Percentiles rank a stretch among this genome's conserved stretches.
Conservation (phyloP, 2,797 vertebrate genomes). For the Crocidura indochinensis region DNA sequence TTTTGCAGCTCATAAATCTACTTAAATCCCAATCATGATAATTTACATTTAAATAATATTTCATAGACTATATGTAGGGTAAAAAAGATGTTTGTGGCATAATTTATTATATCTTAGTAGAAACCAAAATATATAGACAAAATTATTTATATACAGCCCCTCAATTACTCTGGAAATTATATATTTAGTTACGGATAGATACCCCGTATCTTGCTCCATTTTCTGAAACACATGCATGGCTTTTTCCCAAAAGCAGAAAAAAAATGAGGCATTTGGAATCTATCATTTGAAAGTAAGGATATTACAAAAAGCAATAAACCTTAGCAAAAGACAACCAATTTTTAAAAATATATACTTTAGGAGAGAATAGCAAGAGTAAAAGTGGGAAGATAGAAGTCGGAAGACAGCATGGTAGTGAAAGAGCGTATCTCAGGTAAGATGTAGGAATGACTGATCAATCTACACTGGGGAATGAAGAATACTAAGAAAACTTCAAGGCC, state of each 20-base stretch:
- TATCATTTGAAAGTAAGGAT: not conserved
- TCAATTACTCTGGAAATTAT: constrained; percentile 14
- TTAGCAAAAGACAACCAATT: not conserved
- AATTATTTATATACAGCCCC: not conserved
- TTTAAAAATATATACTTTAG: not conserved
- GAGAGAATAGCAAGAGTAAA: not conserved
- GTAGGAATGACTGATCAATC: not conserved
- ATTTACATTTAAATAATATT: not conserved
- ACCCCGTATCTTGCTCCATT: not conserved
- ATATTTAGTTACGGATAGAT: not conserved
- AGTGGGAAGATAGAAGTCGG: not conserved
- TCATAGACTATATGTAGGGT: not conserved
- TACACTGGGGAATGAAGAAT: no score
- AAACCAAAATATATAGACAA: not conserved
- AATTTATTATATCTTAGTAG: not conserved
- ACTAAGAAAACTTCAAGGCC: no score
- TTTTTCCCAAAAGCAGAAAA: not conserved
- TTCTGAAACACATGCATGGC: not conserved
- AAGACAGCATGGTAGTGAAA: not conserved
- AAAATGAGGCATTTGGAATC: not conserved
- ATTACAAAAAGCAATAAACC: constrained; percentile 11
- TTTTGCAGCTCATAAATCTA: constrained; percentile 17
- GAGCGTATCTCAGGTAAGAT: not conserved
- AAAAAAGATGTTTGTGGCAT: not conserved
- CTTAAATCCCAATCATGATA: not conserved